Evolutionary conservation across 2,888 invertebrate genomes (phyloP).

Genomic region (Ditylenchus weischeri): DNA sequence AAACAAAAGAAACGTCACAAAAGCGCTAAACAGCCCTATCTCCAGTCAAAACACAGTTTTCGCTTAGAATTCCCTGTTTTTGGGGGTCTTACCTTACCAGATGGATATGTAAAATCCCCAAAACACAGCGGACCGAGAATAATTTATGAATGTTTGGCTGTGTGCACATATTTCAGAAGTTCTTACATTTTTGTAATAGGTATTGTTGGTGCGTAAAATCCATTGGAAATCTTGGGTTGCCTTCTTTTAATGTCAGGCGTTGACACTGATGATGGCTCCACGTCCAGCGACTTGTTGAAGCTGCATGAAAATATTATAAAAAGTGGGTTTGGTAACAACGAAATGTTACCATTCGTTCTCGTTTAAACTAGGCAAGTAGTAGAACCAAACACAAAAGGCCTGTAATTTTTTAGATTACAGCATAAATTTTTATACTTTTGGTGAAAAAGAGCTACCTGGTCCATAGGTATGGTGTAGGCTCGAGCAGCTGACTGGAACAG

Average conservation of each 20-base stretch:
- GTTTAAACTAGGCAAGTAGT: constrained; percentile 77
- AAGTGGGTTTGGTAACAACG: not conserved
- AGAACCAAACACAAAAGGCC: constrained; percentile 91
- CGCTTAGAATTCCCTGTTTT: no score
- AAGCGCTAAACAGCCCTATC: no score
- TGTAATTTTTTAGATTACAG: constrained; percentile 63
- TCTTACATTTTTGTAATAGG: constrained; percentile 40
- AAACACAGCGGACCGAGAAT: no score
- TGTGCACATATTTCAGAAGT: not conserved
- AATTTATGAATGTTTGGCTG: no score
- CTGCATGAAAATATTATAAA: constrained; percentile 66
- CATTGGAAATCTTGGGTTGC: constrained; percentile 32
- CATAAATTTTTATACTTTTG: no score
- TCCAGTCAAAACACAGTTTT: no score
- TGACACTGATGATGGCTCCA: constrained; percentile 40
- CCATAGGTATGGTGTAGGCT: constrained; percentile 81
- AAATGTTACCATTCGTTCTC: constrained; percentile 78
- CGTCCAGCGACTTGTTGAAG: constrained; percentile 60
- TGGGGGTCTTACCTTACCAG: no score
- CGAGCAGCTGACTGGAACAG: constrained; percentile 92
- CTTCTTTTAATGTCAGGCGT: constrained; percentile 46
- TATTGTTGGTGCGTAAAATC: constrained; percentile 24
- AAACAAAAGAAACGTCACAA: no score
- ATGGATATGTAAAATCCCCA: no score
- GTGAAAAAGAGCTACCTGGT: constrained; percentile 59